Conservation (phyloP, 1,140 invertebrate genomes). For the Sycophila sp. region DNA sequence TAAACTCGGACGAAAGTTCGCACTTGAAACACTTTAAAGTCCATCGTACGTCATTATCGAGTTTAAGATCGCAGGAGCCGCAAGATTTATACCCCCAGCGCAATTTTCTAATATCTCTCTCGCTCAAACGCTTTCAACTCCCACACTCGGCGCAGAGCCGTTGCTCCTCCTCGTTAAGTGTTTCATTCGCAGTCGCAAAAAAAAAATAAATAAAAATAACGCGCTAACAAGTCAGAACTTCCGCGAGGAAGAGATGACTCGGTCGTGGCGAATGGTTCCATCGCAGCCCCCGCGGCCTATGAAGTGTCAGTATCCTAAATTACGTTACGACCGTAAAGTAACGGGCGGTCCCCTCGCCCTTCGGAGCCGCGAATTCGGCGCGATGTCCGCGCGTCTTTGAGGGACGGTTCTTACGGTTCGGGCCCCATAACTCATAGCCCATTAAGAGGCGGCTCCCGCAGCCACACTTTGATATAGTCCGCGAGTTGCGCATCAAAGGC, state of each 20-base stretch:
- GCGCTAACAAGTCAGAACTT: not conserved
- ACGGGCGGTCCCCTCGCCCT: not conserved
- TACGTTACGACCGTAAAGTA: conserved; percentile 14
- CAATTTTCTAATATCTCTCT: not conserved
- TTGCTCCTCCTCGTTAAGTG: not conserved
- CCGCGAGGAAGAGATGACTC: not conserved
- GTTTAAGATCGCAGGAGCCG: too few relatives aligned
- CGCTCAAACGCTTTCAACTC: not conserved
- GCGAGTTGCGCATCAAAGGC: conserved; percentile 18
- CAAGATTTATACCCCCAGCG: too few relatives aligned
- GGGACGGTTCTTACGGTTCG: conserved; percentile 6
- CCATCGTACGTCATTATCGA: too few relatives aligned
- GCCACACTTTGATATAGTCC: conserved; percentile 16
- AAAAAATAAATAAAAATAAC: not conserved
- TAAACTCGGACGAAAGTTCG: too few relatives aligned
- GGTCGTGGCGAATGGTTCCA: not conserved
- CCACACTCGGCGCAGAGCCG: too few relatives aligned
- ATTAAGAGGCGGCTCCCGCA: conserved; percentile 8
- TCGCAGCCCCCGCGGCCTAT: not conserved
- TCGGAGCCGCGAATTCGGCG: conserved; percentile 13
- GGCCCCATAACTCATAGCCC: conserved; percentile 32
- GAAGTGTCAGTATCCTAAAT: conserved; percentile 31
- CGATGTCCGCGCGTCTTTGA: conserved; percentile 9
- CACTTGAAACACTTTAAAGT: too few relatives aligned
- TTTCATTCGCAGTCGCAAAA: not conserved